Conservation (phyloP, 2,113 vertebrate species). For the Turdus rufiventris region DNA sequence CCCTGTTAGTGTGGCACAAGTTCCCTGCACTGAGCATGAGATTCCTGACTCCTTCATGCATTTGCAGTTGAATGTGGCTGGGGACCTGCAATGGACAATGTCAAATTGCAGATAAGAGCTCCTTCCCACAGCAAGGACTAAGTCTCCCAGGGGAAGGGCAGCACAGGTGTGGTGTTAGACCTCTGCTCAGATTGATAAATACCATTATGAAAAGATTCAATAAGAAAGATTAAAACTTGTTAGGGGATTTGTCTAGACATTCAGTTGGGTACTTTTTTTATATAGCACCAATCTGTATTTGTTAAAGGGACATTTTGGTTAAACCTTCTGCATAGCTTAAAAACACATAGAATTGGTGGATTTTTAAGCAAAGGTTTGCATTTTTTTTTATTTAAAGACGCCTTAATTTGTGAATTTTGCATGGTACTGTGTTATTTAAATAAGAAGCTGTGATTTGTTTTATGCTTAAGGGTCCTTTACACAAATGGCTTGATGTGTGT, state of each 20-base stretch:
- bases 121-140: neutral
- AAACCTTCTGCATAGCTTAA: slow-evolving; percentile 30
- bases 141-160: neutral
- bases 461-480: slow-evolving; percentile 54
- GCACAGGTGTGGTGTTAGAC: neutral
- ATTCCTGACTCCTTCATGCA: neutral
- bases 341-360: neutral
- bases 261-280: neutral
- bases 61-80: neutral
- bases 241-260: neutral
- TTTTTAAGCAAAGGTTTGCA: neutral
- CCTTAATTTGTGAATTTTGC: slow-evolving; percentile 16
- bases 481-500: slow-evolving; percentile 45
- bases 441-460: slow-evolving; percentile 32
- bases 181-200: neutral
- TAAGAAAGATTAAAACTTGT: neutral
- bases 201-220: neutral
- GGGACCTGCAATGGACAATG: neutral
- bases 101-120: neutral
- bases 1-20: rapidly evolving
- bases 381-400: slow-evolving; percentile 20
- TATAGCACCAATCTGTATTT: neutral
- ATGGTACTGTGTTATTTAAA: slow-evolving; percentile 5
- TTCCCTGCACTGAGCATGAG: neutral
- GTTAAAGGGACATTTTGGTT: slow-evolving; percentile 28